Percentiles rank a stretch among this genome's conserved stretches.
These are phyloP conservation scores for Biston betularia DNA, from an alignment of 2,888 invertebrate species.

Conservation along the genomic window DNA sequence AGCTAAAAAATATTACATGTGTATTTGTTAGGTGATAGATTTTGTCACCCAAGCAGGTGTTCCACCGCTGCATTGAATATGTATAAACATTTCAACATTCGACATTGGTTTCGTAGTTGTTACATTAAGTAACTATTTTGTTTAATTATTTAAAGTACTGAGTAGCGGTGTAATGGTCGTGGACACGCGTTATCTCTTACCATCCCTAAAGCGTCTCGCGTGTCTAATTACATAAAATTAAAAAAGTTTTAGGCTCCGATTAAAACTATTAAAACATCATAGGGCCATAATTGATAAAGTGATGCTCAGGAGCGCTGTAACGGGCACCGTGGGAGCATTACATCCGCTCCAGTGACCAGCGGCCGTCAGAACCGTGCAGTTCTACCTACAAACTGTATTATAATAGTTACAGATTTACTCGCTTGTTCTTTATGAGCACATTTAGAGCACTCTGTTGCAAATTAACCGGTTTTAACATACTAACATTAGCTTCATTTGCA, in stretches of 20 bases:
- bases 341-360: slow-evolving; percentile 31
- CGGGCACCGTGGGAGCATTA: slow-evolving; percentile 16
- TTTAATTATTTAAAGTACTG: too few species aligned
- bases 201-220: too few species aligned
- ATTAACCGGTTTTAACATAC: not conserved
- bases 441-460: not conserved
- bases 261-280: slow-evolving; percentile 13
- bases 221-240: too few species aligned
- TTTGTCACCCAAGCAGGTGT: too few species aligned
- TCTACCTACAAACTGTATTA: not conserved
- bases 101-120: too few species aligned
- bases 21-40: too few species aligned
- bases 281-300: slow-evolving; percentile 14
- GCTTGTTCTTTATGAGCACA: not conserved
- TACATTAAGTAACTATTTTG: too few species aligned
- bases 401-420: not conserved
- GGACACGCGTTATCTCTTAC: too few species aligned
- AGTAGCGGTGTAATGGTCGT: too few species aligned
- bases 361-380: slow-evolving; percentile 1
- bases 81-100: too few species aligned
- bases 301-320: slow-evolving; percentile 20
- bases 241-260: not conserved
- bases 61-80: too few species aligned
- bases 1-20: too few species aligned
- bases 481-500: not conserved